Evolutionary conservation across 2,113 vertebrate genomes (phyloP).

Genomic region (Lycaon pictus): DNA sequence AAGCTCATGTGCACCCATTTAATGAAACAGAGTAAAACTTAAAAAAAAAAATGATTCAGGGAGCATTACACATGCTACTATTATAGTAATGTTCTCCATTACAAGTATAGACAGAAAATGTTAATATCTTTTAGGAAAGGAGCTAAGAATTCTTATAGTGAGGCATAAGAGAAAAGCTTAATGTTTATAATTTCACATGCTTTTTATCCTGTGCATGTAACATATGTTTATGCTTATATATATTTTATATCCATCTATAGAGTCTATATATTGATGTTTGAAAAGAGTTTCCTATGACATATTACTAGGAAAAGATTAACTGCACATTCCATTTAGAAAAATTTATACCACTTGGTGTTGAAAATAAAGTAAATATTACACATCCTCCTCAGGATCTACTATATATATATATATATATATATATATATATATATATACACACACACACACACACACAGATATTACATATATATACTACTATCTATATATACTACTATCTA

Average conservation of each 20-base stretch:
- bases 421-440: too few relatives aligned
- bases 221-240: neutral
- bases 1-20: neutral
- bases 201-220: neutral
- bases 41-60: neutral
- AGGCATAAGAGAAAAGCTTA: neutral
- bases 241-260: neutral
- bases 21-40: neutral
- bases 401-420: neutral
- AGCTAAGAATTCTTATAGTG: neutral
- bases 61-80: neutral
- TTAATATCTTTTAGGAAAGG: neutral
- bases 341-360: neutral
- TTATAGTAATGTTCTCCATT: neutral
- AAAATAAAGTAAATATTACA: conserved; percentile 34
- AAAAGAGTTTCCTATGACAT: neutral
- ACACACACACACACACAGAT: too few relatives aligned
- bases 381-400: neutral
- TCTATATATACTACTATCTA: too few relatives aligned
- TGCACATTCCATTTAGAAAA: neutral
- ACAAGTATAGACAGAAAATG: neutral
- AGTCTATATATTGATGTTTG: neutral
- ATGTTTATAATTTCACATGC: neutral
- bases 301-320: conserved; percentile 3
- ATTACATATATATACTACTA: too few relatives aligned